Evolutionary conservation across 2,888 invertebrate species (phyloP), one percentile per base, ranked within the genome.

Genomic region (Diadegma fenestrale): DNA sequence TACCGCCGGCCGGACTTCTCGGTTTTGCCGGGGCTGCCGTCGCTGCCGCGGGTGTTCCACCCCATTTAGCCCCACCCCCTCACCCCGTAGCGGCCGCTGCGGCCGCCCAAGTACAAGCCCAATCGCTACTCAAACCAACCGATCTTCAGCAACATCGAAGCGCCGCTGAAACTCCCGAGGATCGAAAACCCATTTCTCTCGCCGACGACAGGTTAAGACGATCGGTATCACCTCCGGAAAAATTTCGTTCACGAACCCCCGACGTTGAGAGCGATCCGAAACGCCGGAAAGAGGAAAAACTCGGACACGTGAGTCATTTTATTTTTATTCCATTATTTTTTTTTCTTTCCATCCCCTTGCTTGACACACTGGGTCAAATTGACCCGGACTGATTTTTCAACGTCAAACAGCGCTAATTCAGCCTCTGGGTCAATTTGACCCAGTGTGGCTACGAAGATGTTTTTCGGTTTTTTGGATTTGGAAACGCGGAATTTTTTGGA

Each of bases 221-320:
- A 91, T 97, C 97, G 79, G 97, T 97, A 90, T 98, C 98, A 48
- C 98, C 98, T 5, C 96, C 96, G 88, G 97, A 97, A 91, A 98
- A 97, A 94, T 98, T 97, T 94, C 95, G 97, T 81, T 95, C 97
- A 84, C 96, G 97, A 88, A 97, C 97, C 73, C 95, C 96, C 88
- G 97, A 96, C 92, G 95, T 96, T 45, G 97, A 97, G 92, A 95
- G 96, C 88, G 97, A 97, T 91, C 95, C 95, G 79, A 97, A 97
- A 93, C 96, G 97, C 89, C 95, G 97, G 93, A 97, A 97, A 95
- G 97, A 97, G 95, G 98, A 98, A 94, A 97, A 97, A 95, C 95
- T 97, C 93, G 96, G 96, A 92, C 97, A 97, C 95, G 97, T 97
- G 95, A 97, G 97, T 97, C n/a, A 10, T 66, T 51, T 19, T 8